These are phyloP conservation scores for Triplophysa rosa DNA, from an alignment of 2,113 vertebrate species.

Conservation along the genomic window DNA sequence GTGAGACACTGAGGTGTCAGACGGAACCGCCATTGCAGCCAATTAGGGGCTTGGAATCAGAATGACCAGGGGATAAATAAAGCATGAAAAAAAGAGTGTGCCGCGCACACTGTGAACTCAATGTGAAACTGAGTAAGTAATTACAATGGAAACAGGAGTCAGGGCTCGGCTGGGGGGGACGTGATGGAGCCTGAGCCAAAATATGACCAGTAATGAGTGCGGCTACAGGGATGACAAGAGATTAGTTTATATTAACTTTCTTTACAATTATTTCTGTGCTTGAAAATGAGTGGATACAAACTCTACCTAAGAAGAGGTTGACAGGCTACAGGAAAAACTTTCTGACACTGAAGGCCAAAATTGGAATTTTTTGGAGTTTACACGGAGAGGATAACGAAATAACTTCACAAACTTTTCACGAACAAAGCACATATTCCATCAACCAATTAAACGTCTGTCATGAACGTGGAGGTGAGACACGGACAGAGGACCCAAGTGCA, in stretches of 20 bases:
- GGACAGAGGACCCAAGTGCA: no score
- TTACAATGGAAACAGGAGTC: conserved; percentile 58
- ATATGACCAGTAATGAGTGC: conserved; percentile 53
- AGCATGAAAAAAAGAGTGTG: conserved; percentile 5
- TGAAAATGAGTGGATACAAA: neutral
- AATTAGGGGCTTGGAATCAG: conserved; percentile 52
- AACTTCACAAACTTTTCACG: no score
- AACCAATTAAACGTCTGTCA: no score
- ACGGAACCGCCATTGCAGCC: conserved; percentile 34
- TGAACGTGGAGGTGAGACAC: no score
- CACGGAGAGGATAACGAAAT: no score
- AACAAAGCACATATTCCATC: no score
- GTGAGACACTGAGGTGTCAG: conserved; percentile 30
- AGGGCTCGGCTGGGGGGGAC: conserved; percentile 36
- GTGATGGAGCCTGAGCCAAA: conserved; percentile 44
- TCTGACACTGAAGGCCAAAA: neutral
- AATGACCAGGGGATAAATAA: conserved; percentile 45
- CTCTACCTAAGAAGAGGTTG: neutral
- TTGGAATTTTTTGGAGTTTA: neutral
- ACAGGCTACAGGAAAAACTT: neutral
- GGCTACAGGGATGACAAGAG: conserved; percentile 3
- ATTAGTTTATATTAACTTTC: neutral
- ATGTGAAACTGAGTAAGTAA: conserved; percentile 62
- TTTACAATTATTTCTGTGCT: neutral
- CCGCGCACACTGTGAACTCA: conserved; percentile 48